Evolutionary conservation across 2,797 vertebrate genomes (phyloP).

Genomic region (Liasis olivaceus): DNA sequence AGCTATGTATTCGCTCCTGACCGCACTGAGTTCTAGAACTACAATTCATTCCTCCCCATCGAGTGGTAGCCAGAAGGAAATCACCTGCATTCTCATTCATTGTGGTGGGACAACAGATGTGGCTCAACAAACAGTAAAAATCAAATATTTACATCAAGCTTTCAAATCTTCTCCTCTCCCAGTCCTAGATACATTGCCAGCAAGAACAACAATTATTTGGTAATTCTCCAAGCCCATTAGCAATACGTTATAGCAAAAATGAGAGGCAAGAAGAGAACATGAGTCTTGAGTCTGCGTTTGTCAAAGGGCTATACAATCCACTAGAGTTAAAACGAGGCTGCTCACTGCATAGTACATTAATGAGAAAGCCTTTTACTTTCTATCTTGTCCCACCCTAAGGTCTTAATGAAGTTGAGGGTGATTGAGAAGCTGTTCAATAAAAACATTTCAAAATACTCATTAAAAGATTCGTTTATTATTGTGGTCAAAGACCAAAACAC

Average conservation of each 20-base stretch:
- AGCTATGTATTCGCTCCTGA: background rate
- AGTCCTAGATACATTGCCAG: background rate
- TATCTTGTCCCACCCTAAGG: background rate
- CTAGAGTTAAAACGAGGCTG: background rate
- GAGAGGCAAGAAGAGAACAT: background rate
- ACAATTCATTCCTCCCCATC: too few relatives aligned
- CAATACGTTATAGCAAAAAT: background rate
- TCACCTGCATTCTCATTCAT: background rate
- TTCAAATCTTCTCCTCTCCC: background rate
- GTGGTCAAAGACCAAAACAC: background rate
- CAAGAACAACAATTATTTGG: conserved; percentile 1
- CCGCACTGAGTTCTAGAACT: background rate
- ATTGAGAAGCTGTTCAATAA: background rate
- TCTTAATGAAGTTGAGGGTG: background rate
- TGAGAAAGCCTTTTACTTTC: background rate
- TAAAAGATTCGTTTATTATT: background rate
- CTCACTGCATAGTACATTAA: background rate
- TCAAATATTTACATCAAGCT: background rate
- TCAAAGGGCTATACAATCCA: background rate
- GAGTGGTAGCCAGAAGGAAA: background rate
- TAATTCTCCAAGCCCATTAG: background rate
- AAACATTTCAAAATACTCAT: background rate
- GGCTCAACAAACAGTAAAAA: background rate
- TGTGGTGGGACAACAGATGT: background rate
- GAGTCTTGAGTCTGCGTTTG: background rate